Evolutionary conservation across 2,797 vertebrate genomes (phyloP).

Genomic region (Antrozous pallidus): DNA sequence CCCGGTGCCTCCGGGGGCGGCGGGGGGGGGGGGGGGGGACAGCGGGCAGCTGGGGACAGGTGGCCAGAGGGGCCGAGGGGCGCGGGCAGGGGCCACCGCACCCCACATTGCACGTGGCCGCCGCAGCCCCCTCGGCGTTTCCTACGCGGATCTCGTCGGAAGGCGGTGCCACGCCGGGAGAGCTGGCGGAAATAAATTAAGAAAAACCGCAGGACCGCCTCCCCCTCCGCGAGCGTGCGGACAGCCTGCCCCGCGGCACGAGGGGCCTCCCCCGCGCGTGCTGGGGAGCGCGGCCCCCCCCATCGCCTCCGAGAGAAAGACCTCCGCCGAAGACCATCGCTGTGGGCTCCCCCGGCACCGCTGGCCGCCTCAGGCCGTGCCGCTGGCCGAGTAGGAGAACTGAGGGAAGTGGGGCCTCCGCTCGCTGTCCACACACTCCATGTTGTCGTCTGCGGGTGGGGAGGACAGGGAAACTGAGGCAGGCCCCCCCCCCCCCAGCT

Average conservation of each 20-base stretch:
- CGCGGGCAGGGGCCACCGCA: neutral
- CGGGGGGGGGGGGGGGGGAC: neutral
- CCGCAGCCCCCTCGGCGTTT: slow-evolving; percentile 78
- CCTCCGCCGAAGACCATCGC: slow-evolving; percentile 77
- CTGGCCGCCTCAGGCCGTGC: slow-evolving; percentile 83
- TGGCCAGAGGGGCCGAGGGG: neutral
- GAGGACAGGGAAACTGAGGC: neutral
- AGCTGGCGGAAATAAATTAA: slow-evolving; percentile 87
- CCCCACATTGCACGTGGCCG: slow-evolving; percentile 68
- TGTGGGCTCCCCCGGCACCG: slow-evolving; percentile 72
- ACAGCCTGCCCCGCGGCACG: slow-evolving; percentile 58
- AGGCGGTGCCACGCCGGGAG: slow-evolving; percentile 78
- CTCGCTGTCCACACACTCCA: slow-evolving; percentile 96
- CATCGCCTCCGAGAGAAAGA: slow-evolving; percentile 73
- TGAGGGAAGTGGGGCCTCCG: slow-evolving; percentile 88
- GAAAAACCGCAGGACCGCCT: slow-evolving; percentile 58
- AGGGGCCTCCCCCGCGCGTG: neutral
- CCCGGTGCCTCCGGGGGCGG: neutral
- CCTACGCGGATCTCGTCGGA: slow-evolving; percentile 79
- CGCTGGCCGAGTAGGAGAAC: neutral
- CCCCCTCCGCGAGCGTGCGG: slow-evolving; percentile 61
- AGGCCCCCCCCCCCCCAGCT: too few relatives aligned
- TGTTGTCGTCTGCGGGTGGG: slow-evolving; percentile 88
- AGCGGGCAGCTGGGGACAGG: neutral
- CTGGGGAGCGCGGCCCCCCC: slow-evolving; percentile 44